These are phyloP conservation scores for Stercorarius parasiticus DNA, from an alignment of 2,113 vertebrate genomes.

Conservation along the genomic window DNA sequence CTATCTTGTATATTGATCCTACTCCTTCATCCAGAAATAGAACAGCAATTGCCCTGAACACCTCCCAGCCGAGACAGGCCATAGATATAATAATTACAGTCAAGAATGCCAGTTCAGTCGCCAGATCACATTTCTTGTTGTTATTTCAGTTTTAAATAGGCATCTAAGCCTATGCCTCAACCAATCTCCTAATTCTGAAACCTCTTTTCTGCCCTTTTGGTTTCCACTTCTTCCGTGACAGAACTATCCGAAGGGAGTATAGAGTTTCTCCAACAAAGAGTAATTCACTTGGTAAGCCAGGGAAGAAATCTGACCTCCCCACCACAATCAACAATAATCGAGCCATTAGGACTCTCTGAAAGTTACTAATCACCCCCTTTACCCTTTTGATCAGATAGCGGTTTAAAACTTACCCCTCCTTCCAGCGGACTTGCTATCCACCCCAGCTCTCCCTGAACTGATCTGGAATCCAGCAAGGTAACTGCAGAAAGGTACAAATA, in stretches of 20 bases:
- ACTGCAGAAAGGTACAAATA: slow-evolving; percentile 80
- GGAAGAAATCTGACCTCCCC: slow-evolving; percentile 87
- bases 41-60: slow-evolving; percentile 31
- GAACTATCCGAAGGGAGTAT: slow-evolving; percentile 79
- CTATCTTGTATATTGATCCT: neutral
- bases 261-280: slow-evolving; percentile 92
- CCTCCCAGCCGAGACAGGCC: slow-evolving; percentile 43
- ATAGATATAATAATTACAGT: slow-evolving; percentile 54
- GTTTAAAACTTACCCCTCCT: slow-evolving; percentile 93
- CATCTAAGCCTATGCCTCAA: slow-evolving; percentile 46
- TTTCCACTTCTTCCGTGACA: slow-evolving; percentile 77
- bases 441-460: slow-evolving; percentile 94
- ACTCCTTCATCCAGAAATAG: slow-evolving; percentile 26
- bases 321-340: slow-evolving; percentile 85
- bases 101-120: slow-evolving; percentile 46
- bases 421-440: slow-evolving; percentile 97
- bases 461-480: slow-evolving; percentile 96
- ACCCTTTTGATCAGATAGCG: slow-evolving; percentile 46
- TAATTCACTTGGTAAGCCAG: slow-evolving; percentile 85
- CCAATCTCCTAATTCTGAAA: slow-evolving; percentile 77
- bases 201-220: slow-evolving; percentile 75
- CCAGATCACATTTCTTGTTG: slow-evolving; percentile 63
- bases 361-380: slow-evolving; percentile 73
- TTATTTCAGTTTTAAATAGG: slow-evolving; percentile 70
- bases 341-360: slow-evolving; percentile 79